Conservation (phyloP, 1,140 invertebrate species). For the Drosophila obscura region DNA sequence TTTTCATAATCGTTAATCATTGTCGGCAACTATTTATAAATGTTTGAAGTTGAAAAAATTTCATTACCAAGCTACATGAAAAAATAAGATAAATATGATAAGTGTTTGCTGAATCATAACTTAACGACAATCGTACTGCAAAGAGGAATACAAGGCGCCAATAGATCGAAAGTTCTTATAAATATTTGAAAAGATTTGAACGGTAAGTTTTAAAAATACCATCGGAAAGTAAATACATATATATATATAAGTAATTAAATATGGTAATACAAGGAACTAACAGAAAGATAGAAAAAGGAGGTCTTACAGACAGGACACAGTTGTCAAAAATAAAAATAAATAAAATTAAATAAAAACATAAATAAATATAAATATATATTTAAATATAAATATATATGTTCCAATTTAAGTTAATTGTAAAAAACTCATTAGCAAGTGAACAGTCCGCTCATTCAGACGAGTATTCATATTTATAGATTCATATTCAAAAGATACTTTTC, state of each 20-base stretch:
- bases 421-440: too few relatives aligned
- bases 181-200: background rate
- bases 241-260: background rate
- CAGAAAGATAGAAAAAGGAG: background rate
- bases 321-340: background rate
- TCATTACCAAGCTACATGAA: conserved; percentile 1
- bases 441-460: too few relatives aligned
- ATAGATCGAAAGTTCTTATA: background rate
- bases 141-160: conserved; percentile 14
- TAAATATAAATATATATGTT: background rate
- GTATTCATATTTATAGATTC: too few relatives aligned
- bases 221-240: background rate
- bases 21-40: conserved; percentile 15
- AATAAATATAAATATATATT: background rate
- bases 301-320: too few relatives aligned
- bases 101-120: conserved; percentile 7
- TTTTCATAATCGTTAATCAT: conserved; percentile 2
- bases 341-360: background rate
- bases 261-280: conserved; percentile 1
- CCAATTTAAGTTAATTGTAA: too few relatives aligned
- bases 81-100: conserved; percentile 12
- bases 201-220: background rate
- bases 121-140: background rate
- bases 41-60: conserved; percentile 16
- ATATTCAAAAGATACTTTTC: conserved; percentile 3